Conservation (phyloP, 2,113 vertebrate genomes). For the Xyliphius kryptos region DNA sequence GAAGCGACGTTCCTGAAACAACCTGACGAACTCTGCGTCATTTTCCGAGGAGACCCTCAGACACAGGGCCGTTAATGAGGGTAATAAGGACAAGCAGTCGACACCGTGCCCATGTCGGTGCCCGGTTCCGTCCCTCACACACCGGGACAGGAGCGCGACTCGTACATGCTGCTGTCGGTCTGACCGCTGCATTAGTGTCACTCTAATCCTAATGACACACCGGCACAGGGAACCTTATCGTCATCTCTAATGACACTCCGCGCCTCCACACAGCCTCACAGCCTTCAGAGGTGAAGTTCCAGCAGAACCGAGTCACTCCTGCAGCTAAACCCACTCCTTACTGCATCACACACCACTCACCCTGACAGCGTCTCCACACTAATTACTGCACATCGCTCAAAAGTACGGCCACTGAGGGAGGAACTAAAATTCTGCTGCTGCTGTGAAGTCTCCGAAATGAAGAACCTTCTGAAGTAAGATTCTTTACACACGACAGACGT, state of each 20-base stretch:
- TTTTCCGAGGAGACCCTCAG: neutral
- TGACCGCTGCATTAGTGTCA: slow-evolving; percentile 37
- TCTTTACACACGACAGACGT: too few species aligned
- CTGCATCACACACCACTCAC: neutral
- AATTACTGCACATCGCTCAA: too few species aligned
- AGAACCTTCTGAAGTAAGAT: too few species aligned
- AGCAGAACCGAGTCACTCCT: slow-evolving; percentile 5
- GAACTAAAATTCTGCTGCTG: too few species aligned
- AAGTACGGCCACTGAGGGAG: too few species aligned
- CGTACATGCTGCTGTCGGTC: slow-evolving; percentile 8
- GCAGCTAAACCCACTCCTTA: slow-evolving; percentile 5
- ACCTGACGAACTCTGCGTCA: slow-evolving; percentile 16
- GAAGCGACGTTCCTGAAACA: too few species aligned
- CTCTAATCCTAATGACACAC: slow-evolving; percentile 36
- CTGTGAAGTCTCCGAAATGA: too few species aligned
- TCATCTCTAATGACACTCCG: slow-evolving; percentile 35
- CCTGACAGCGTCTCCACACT: neutral
- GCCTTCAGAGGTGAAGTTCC: slow-evolving; percentile 29
- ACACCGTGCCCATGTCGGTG: too few species aligned
- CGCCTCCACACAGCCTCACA: slow-evolving; percentile 20
- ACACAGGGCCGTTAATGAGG: neutral
- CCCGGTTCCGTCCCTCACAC: too few species aligned
- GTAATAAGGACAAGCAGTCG: slow-evolving; percentile 12
- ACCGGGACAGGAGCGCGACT: slow-evolving; percentile 11
- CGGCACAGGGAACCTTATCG: slow-evolving; percentile 29